Evolutionary conservation across 2,888 invertebrate genomes (phyloP), one percentile per base, ranked within the genome.

Genomic region (Drosophila mimetica): DNA sequence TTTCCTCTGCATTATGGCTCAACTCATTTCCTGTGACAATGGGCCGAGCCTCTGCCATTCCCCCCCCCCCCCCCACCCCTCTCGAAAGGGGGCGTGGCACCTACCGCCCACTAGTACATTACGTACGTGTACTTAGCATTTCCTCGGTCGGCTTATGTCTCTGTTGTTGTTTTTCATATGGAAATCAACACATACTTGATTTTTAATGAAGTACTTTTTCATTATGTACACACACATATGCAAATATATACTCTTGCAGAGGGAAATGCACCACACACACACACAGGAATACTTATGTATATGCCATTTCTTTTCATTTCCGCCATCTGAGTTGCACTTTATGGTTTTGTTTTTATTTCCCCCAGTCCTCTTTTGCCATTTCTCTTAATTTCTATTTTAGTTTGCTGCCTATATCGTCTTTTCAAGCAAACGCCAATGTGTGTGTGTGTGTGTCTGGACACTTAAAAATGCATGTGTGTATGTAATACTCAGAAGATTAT

Each of bases 121-220:
- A 46, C 46, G 81, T 78, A 76, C 87, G 87, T 86, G 81, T 80
- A 78, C 87, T 78, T 81, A 76, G 84, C 76, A 85, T 86, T 82
- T 85, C 83, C 88, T 85, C 79, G 79, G 82, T 73, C 75, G 79
- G 46, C 36, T 71, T 53, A 28, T 66, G 25, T 22, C 34, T n/a
- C 25, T 14, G 30, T 46, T 61, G 36, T 47, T 63, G 44, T 53
- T 70, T 63, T 69, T 82, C 79, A 83, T 85, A 82, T 79, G 86
- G 82, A 86, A 84, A 82, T 84, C 87, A 86, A 84, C 82, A 86
- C 87, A 82, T 71, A 81, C 81, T 84, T 76, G 85, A 86, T 88
- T 85, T 85, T 85, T 85, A 85, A 85, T 85, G 85, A 85, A 85
- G 85, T 85, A 85, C 85, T 85, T 85, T 85, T 88, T 85, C 84